Evolutionary conservation across 2,888 invertebrate species (phyloP).

Genomic region (Caenorhabditis panamensis): DNA sequence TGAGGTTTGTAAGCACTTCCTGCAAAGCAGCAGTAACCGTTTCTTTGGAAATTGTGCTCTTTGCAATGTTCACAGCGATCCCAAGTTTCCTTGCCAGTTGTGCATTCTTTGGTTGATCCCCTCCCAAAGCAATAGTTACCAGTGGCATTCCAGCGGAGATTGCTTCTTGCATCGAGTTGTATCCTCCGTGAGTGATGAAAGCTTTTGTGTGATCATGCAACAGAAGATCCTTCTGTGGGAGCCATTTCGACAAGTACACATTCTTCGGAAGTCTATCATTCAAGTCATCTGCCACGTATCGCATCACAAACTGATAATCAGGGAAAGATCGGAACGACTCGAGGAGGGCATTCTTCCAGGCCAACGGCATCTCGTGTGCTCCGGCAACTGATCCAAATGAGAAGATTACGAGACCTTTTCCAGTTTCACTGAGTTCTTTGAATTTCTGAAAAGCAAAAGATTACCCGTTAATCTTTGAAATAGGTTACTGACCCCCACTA

Average conservation of each 20-base stretch:
- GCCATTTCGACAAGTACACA: slow-evolving; percentile 72
- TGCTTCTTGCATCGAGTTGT: slow-evolving; percentile 84
- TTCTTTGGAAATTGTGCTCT: slow-evolving; percentile 48
- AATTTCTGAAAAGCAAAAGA: slow-evolving; percentile 51
- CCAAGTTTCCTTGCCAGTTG: slow-evolving; percentile 70
- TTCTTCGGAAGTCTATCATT: slow-evolving; percentile 61
- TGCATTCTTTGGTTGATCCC: slow-evolving; percentile 72
- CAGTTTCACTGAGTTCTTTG: slow-evolving; percentile 62
- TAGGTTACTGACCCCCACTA: slow-evolving; percentile 47
- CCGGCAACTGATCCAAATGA: slow-evolving; percentile 73
- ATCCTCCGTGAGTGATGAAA: slow-evolving; percentile 88
- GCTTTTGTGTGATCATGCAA: slow-evolving; percentile 86
- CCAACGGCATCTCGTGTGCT: slow-evolving; percentile 64
- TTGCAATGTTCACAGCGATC: slow-evolving; percentile 57
- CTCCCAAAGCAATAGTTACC: slow-evolving; percentile 70
- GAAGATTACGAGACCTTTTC: slow-evolving; percentile 71
- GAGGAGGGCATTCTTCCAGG: slow-evolving; percentile 62
- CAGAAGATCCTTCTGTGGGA: slow-evolving; percentile 73
- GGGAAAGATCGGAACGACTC: slow-evolving; percentile 68
- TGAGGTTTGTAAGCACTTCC: slow-evolving; percentile 37
- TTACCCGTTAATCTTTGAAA: too few relatives aligned
- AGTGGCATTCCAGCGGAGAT: slow-evolving; percentile 69
- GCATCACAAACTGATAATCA: slow-evolving; percentile 69
- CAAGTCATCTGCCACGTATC: slow-evolving; percentile 65
- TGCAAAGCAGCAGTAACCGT: slow-evolving; percentile 38